These are phyloP conservation scores for Sebastes vulpes DNA, from an alignment of 2,797 vertebrate genomes.

Conservation along the genomic window DNA sequence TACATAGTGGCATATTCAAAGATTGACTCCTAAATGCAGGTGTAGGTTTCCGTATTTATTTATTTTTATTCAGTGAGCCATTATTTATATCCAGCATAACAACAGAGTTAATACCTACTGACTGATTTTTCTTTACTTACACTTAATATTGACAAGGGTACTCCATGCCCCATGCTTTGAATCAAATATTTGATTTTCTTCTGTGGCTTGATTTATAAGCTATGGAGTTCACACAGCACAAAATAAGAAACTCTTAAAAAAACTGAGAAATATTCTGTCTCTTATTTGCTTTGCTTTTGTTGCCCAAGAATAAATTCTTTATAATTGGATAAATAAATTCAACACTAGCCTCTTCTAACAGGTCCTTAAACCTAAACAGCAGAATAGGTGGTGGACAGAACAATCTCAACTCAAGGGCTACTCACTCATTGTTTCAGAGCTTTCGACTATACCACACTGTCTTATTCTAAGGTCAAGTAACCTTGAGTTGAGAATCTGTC, in stretches of 20 bases:
- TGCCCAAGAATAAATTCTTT: background rate
- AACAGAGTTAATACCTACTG: background rate
- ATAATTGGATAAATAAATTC: background rate
- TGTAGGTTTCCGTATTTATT: background rate
- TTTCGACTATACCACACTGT: background rate
- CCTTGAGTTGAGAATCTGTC: background rate
- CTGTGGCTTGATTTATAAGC: background rate
- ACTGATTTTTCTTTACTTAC: background rate
- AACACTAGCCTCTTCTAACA: background rate
- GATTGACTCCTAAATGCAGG: background rate
- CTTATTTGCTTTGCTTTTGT: background rate
- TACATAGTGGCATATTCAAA: background rate
- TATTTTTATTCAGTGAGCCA: background rate
- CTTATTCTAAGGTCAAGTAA: background rate
- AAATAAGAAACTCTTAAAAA: background rate
- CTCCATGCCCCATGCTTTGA: background rate
- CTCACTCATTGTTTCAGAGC: background rate
- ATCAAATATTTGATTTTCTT: background rate
- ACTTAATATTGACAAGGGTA: background rate
- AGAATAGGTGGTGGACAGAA: background rate
- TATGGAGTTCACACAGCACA: background rate
- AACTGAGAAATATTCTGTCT: background rate
- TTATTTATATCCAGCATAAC: background rate
- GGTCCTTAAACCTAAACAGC: background rate
- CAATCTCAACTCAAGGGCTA: background rate